A percentile compares a stretch with the other conserved stretches of the same genome.
Evolutionary conservation across 2,113 vertebrate genomes (phyloP).

Genomic region (Elanoides forficatus): DNA sequence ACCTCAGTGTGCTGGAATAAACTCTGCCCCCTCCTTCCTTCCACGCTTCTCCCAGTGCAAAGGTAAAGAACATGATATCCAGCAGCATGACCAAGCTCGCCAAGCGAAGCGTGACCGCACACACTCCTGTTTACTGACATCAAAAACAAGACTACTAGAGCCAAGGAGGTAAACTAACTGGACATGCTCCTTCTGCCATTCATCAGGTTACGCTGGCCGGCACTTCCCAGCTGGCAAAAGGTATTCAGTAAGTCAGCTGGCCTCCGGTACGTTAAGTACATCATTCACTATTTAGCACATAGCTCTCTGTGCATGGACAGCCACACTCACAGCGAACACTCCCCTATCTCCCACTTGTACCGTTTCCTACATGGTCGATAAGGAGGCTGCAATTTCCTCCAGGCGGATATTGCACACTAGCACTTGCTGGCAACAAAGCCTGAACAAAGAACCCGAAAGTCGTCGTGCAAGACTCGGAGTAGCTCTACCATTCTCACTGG

Average conservation of each 20-base stretch:
- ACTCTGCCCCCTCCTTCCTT: not conserved
- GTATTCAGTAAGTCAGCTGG: not conserved
- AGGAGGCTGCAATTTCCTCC: not conserved
- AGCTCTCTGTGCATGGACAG: not conserved
- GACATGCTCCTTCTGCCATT: not conserved
- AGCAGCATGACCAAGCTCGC: not conserved
- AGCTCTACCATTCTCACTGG: not conserved
- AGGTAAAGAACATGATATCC: not conserved
- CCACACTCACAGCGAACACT: fast-evolving
- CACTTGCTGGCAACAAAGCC: not conserved
- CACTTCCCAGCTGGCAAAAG: not conserved
- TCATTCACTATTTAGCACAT: fast-evolving
- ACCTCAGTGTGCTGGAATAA: not conserved
- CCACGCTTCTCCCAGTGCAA: not conserved
- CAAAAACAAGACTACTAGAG: not conserved
- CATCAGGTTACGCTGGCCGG: fast-evolving
- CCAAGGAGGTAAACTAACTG: not conserved
- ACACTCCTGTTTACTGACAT: not conserved
- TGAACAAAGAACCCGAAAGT: not conserved
- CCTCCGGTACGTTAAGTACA: fast-evolving
- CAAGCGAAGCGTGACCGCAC: not conserved
- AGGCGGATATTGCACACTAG: not conserved
- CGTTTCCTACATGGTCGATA: fast-evolving
- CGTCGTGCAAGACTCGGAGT: fast-evolving
- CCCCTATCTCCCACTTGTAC: not conserved